Evolutionary conservation across 2,888 invertebrate genomes (phyloP).

Genomic region (Lymantria monacha): DNA sequence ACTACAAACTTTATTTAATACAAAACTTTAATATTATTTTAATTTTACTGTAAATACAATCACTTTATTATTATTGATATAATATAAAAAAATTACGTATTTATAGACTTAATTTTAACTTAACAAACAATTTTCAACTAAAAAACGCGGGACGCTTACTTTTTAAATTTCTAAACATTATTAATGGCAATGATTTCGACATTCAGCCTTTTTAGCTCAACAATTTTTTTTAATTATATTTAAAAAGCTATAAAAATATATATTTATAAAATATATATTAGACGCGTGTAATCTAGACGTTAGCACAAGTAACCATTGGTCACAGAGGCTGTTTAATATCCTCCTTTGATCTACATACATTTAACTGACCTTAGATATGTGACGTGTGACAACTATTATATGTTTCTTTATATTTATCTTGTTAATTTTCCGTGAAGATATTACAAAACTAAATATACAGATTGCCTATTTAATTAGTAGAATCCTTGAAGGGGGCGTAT

Average conservation of each 20-base stretch:
- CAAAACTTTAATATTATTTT: not conserved
- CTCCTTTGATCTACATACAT: constrained; percentile 22
- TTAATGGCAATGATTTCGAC: not conserved
- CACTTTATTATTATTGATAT: not conserved
- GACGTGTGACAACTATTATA: constrained; percentile 14
- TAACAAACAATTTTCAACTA: not conserved
- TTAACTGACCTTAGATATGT: constrained; percentile 10
- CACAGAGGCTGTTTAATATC: constrained; percentile 19
- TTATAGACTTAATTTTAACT: not conserved
- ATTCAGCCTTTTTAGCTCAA: not conserved
- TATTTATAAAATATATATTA: not conserved
- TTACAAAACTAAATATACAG: no score
- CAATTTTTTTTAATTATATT: not conserved
- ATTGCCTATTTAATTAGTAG: no score
- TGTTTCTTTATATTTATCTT: constrained; percentile 9
- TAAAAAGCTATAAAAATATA: not conserved
- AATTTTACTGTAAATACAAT: not conserved
- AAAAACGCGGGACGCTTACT: not conserved
- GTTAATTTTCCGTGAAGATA: not conserved
- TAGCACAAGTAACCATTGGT: constrained; percentile 11
- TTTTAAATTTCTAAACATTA: not conserved
- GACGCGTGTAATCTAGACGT: not conserved
- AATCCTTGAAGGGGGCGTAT: no score
- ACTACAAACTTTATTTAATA: not conserved
- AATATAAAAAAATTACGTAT: not conserved